Evolutionary conservation across 30 jellyfish, hydroid and myxozoan genomes (phyloP), one percentile per base, ranked within the genome.

Genomic region (Turritopsis dohrnii): DNA sequence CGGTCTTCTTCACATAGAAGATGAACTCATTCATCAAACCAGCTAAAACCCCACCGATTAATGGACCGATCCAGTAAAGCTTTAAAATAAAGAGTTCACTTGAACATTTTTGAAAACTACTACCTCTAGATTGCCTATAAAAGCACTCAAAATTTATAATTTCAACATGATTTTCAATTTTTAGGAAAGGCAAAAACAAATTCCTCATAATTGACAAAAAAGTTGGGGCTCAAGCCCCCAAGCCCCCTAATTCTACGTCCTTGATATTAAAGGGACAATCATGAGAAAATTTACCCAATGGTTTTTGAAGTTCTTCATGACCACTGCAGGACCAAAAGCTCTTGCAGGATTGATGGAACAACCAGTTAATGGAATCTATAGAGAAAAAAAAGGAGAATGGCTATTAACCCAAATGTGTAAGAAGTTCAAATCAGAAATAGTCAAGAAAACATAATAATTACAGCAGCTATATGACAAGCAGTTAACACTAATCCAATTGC

Each of bases 251-350:
- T 54, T 21, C 73, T 18, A 60, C 19, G 0, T 60, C 73, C 22
- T 60, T 60, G 0, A 0, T 60, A 21, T 18, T 60, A 60, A 0
- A 18, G 19, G 19, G 19, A 60, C 21, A 23, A 69, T n/a, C 9
- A 69, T 7, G 16, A 9, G 19, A 69, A 23, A 69, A 27, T 95
- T 66, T 52, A 92, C 98, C 98, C 98, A 92, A 52, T 92, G 98
- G 54, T 92, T 89, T 20, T 83, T 85, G 89, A 89, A 92, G 29
- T 75, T 29, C 77, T 88, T 85, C 84, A 88, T 81, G 31, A 92
- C 95, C 27, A 92, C 90, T 1, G 98, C 98, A 8, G 98, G 98
- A 23, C 98, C 98, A 81, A 92, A 92, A 26, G 98, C 88, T 84
- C 98, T 72, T 19, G 98, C 98, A 26, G 98, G 98, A 65, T 92